Evolutionary conservation across 2,888 invertebrate species (phyloP).

Genomic region (Drosophila subquinaria): DNA sequence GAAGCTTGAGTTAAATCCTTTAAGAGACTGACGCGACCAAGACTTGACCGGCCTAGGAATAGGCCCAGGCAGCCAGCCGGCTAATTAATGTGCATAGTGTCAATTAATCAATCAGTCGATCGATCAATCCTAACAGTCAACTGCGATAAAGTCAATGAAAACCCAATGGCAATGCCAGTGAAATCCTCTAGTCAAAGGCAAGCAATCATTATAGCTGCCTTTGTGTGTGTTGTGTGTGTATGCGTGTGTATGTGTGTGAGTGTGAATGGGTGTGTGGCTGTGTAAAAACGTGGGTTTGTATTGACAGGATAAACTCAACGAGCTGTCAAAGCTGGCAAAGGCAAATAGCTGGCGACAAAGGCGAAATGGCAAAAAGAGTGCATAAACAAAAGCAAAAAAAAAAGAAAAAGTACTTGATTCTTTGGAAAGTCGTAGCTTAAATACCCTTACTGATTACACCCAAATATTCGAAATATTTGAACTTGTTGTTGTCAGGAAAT

Average conservation of each 20-base stretch:
- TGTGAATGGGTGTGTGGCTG: slow-evolving; percentile 23
- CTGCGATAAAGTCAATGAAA: slow-evolving; percentile 56
- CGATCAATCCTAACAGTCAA: slow-evolving; percentile 75
- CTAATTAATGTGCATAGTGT: slow-evolving; percentile 83
- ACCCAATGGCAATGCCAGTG: slow-evolving; percentile 42
- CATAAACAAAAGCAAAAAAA: slow-evolving; percentile 43
- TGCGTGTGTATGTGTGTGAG: slow-evolving; percentile 14
- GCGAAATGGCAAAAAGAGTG: slow-evolving; percentile 52
- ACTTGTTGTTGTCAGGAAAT: background rate
- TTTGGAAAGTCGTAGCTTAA: background rate
- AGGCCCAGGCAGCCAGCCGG: slow-evolving; percentile 36
- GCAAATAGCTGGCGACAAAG: slow-evolving; percentile 73
- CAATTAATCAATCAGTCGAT: slow-evolving; percentile 83
- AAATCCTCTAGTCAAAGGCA: slow-evolving; percentile 46
- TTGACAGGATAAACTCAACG: slow-evolving; percentile 79
- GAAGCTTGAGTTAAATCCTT: slow-evolving; percentile 32
- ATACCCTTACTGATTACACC: background rate
- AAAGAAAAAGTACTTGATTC: background rate
- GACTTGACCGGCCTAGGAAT: background rate
- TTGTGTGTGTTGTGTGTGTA: slow-evolving; percentile 15
- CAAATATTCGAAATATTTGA: background rate
- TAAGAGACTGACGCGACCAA: slow-evolving; percentile 35
- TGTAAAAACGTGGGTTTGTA: slow-evolving; percentile 47
- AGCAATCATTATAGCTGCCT: slow-evolving; percentile 19
- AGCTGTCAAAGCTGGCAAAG: slow-evolving; percentile 74